A percentile compares a stretch with the other conserved stretches of the same genome.
These are phyloP conservation scores for Mus spretus DNA, from an alignment of 2,797 vertebrate species.

Conservation along the genomic window DNA sequence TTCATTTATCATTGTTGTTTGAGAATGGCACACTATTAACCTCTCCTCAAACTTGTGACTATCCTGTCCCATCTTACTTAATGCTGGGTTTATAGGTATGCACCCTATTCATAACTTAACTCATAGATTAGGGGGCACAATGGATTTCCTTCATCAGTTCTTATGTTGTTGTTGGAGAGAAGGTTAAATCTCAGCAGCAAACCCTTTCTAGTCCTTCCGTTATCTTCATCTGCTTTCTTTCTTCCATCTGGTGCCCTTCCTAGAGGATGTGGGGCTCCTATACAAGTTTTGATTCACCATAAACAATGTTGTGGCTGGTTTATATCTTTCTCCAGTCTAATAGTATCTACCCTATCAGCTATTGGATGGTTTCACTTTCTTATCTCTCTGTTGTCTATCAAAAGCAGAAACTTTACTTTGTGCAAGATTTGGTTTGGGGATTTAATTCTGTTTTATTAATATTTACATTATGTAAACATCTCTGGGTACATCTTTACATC, in stretches of 20 bases:
- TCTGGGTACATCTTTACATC: not conserved
- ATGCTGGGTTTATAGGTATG: not conserved
- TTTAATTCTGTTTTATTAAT: not conserved
- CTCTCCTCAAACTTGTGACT: not conserved
- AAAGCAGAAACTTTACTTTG: not conserved
- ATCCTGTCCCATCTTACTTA: not conserved
- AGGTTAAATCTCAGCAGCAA: not conserved
- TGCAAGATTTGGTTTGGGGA: not conserved
- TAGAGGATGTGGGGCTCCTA: not conserved
- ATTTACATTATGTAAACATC: not conserved
- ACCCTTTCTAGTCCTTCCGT: not conserved
- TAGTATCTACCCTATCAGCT: too few species aligned
- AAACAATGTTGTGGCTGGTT: not conserved
- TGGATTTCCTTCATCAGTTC: not conserved
- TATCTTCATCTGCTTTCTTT: not conserved
- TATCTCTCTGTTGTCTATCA: not conserved
- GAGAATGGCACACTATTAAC: not conserved
- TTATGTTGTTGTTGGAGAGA: not conserved
- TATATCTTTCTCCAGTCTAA: not conserved
- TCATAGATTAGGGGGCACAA: not conserved
- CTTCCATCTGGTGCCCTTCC: too few species aligned
- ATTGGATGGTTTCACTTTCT: not conserved
- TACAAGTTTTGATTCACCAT: not conserved
- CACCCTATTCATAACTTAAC: not conserved
- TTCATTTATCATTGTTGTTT: not conserved